Evolutionary conservation across 2,888 invertebrate species (phyloP).

Genomic region (Notodonta dromedarius): DNA sequence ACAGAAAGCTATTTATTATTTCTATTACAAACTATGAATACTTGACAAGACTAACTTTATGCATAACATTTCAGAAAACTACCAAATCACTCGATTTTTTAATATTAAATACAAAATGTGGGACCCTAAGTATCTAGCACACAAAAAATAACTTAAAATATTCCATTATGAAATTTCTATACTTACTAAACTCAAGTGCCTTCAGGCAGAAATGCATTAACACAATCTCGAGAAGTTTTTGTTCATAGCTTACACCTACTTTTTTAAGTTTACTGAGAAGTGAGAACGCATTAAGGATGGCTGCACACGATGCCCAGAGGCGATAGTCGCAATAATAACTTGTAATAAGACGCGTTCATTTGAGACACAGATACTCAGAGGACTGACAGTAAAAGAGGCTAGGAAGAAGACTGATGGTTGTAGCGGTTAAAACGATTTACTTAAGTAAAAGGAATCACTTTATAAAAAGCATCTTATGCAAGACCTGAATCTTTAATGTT

Average conservation of each 20-base stretch:
- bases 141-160: not conserved
- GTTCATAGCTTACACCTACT: constrained; percentile 28
- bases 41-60: too few species aligned
- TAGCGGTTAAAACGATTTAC: too few species aligned
- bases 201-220: constrained; percentile 24
- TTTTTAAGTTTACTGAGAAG: constrained; percentile 37
- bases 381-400: too few species aligned
- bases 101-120: too few species aligned
- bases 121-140: not conserved
- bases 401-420: not conserved
- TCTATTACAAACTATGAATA: too few species aligned
- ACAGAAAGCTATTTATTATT: too few species aligned
- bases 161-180: constrained; percentile 6
- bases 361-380: too few species aligned
- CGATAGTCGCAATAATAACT: constrained; percentile 24
- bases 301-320: constrained; percentile 41
- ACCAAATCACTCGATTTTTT: too few species aligned
- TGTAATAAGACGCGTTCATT: constrained; percentile 20
- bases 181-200: constrained; percentile 16
- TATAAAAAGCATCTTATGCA: too few species aligned
- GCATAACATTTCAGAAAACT: too few species aligned
- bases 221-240: constrained; percentile 29
- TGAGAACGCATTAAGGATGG: constrained; percentile 41
- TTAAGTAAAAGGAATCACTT: too few species aligned
- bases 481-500: too few species aligned